Base-by-base conservation (phyloP, 1,140 invertebrate genomes). In the Neodiprion virginianus region DNA sequence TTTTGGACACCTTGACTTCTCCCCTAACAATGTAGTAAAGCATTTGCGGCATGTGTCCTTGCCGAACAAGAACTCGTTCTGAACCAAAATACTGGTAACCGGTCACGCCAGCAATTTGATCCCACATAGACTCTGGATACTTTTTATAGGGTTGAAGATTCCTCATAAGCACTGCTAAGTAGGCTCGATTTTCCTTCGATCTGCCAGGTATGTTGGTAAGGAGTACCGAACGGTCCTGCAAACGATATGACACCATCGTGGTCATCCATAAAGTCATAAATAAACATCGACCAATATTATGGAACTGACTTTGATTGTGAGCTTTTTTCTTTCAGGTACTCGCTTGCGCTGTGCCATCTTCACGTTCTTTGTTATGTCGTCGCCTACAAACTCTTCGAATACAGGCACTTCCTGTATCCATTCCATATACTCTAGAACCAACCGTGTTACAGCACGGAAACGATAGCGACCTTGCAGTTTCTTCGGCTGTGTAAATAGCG, bases 21-120 rank as follows among this genome's bases (percentile, higher is more conserved):
- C 92, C 92, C 1, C 81, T 88, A 1, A 92, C 78, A n/a, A 93
- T 88, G 78, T 90, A 92, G 82, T 92, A 93, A 71, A 92, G 76
- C 11, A 88, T 88, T 65, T 87, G 82, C 0, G 91, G 88, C n/a
- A 88, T 85, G 28, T 91, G 90, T 72, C 88, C 87, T 78, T 92
- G 90, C 11, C 89, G 89, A 3, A 92, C 89, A 11, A 93, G 90
- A 0, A 88, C 83, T 1, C 91, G 87, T 1, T 85, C 87, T 0
- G 89, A 85, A 1, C 87, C 84, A 65, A 90, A 90, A 77, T 91
- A 92, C 61, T 88, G 88, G 82, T 92, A 93, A 72, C 88, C 86
- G 12, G 90, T 90, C 0, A 89, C 88, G 0, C 84, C 85, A 7
- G 90, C 89, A 40, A 93, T 76, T 47, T 88, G 83, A 75, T 87